Percentiles rank a stretch among this genome's conserved stretches.
phyloP scores from a whole-genome alignment of 2,888 invertebrate species.

The Tanypteryx hageni region DNA sequence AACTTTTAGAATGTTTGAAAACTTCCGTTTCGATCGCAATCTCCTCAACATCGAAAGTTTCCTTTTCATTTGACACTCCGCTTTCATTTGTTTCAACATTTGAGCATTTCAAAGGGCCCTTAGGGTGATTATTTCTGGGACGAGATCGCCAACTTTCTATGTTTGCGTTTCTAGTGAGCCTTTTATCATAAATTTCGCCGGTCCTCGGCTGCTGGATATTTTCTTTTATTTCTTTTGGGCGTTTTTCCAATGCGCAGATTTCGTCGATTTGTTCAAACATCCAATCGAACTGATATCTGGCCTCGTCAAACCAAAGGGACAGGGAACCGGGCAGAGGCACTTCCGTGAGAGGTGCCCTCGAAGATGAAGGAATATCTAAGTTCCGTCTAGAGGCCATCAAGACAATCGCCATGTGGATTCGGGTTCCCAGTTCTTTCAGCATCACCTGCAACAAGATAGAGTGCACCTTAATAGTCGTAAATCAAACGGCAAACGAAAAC shows the following conservation, averaged over 20 bases:
- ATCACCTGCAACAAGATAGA: constrained; percentile 19
- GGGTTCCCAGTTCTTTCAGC: constrained; percentile 44
- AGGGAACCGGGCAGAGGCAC: constrained; percentile 12
- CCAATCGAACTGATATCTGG: constrained; percentile 42
- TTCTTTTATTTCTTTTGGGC: background rate
- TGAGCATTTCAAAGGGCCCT: background rate
- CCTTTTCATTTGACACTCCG: too few relatives aligned
- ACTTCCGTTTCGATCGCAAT: background rate
- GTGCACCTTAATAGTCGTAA: too few relatives aligned
- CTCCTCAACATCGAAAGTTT: background rate
- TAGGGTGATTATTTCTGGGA: background rate
- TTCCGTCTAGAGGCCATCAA: constrained; percentile 42
- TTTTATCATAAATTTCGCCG: too few relatives aligned
- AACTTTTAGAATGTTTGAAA: background rate
- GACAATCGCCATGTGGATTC: constrained; percentile 39
- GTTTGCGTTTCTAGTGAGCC: background rate
- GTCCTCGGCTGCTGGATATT: background rate
- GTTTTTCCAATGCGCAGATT: constrained; percentile 1
- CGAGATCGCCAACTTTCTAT: background rate
- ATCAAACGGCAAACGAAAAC: too few relatives aligned
- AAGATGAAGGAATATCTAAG: background rate
- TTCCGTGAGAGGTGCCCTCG: background rate
- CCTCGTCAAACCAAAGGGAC: constrained; percentile 33
- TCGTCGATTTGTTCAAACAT: constrained; percentile 38
- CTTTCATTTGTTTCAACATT: background rate